These are phyloP conservation scores for Lophius piscatorius DNA, from an alignment of 2,113 vertebrate species.

Conservation along the genomic window DNA sequence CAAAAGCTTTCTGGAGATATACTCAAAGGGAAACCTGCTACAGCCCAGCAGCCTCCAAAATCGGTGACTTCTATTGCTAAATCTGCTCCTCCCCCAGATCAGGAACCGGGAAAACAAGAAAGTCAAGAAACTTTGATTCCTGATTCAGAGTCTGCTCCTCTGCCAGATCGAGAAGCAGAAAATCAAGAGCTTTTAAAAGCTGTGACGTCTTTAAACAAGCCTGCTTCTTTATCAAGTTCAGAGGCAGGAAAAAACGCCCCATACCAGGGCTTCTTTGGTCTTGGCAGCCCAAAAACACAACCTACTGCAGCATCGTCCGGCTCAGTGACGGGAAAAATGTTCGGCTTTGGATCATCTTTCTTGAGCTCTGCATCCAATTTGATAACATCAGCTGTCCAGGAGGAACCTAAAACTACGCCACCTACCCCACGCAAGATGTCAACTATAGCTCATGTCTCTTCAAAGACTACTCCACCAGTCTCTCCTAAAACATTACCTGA, in stretches of 20 bases:
- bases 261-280: slow-evolving; percentile 81
- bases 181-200: slow-evolving; percentile 65
- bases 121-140: slow-evolving; percentile 52
- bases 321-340: slow-evolving; percentile 78
- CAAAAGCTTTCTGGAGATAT: slow-evolving; percentile 50
- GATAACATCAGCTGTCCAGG: slow-evolving; percentile 77
- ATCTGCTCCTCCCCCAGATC: slow-evolving; percentile 50
- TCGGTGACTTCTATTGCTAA: slow-evolving; percentile 47
- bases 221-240: slow-evolving; percentile 44
- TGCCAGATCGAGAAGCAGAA: not conserved
- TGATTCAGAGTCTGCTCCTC: slow-evolving; percentile 66
- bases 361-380: slow-evolving; percentile 80
- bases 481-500: slow-evolving; percentile 59
- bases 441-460: slow-evolving; percentile 34
- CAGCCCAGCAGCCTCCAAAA: slow-evolving; percentile 64
- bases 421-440: slow-evolving; percentile 69
- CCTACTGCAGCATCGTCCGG: slow-evolving; percentile 59
- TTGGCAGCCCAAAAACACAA: slow-evolving; percentile 71
- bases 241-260: slow-evolving; percentile 4
- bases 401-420: slow-evolving; percentile 71
- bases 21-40: slow-evolving; percentile 29
- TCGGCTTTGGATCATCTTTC: slow-evolving; percentile 77
- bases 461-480: slow-evolving; percentile 58
- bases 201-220: slow-evolving; percentile 48
- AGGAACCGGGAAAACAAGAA: slow-evolving; percentile 29